phyloP scores from a whole-genome alignment of 2,888 invertebrate species.

The Agrotis exclamationis region DNA sequence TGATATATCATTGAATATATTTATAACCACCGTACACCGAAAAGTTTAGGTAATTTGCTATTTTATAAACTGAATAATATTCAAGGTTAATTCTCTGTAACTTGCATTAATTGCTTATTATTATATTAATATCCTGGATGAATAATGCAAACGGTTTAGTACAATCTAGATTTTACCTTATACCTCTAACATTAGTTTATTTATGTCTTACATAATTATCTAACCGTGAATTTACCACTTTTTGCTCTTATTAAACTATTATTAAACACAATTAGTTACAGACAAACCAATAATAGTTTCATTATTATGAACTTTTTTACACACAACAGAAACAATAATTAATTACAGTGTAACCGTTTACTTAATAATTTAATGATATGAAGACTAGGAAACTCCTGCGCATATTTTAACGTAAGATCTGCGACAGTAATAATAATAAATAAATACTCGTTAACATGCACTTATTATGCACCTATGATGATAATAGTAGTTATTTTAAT shows the following conservation, averaged over 20 bases:
- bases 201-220: conserved; percentile 8
- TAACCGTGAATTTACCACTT: conserved; percentile 34
- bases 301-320: conserved; percentile 21
- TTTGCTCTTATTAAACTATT: conserved; percentile 35
- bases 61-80: too few relatives aligned
- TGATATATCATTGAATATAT: too few relatives aligned
- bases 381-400: conserved; percentile 36
- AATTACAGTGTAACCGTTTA: conserved; percentile 19
- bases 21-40: too few relatives aligned
- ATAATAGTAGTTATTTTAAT: conserved; percentile 29
- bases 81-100: too few relatives aligned
- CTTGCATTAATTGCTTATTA: not conserved
- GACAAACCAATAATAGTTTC: conserved; percentile 7
- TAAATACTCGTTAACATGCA: conserved; percentile 20
- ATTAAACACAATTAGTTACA: conserved; percentile 31
- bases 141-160: not conserved
- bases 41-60: too few relatives aligned
- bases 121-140: not conserved
- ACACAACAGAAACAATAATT: conserved; percentile 22
- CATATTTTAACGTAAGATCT: conserved; percentile 26
- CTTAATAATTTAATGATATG: conserved; percentile 31
- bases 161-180: conserved; percentile 1
- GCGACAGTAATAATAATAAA: conserved; percentile 29
- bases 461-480: conserved; percentile 19
- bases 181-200: conserved; percentile 8